Conservation (phyloP, 1,140 invertebrate genomes). For the Cheumatopsyche charites region DNA sequence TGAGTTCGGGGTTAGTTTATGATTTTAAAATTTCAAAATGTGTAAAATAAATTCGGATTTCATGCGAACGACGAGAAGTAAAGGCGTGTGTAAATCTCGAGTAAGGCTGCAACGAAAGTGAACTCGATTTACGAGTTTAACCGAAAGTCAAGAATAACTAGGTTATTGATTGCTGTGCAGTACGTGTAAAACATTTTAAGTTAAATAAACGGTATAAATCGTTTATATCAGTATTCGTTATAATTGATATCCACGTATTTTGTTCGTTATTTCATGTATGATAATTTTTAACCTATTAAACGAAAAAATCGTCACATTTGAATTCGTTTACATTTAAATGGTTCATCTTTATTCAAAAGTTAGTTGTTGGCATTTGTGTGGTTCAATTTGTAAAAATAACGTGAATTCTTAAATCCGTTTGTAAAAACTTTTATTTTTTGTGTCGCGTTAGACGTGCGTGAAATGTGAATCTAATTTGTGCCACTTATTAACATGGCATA, state of each 20-base stretch:
- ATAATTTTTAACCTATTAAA: no score
- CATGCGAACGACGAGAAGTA: no score
- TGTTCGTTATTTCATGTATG: no score
- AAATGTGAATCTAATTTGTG: no score
- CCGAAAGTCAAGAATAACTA: conserved; percentile 21
- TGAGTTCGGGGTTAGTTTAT: neutral
- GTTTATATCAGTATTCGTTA: no score
- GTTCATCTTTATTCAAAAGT: conserved; percentile 1
- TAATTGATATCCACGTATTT: conserved; percentile 1
- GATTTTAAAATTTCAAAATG: neutral
- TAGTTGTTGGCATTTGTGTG: conserved; percentile 1
- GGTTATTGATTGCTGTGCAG: neutral
- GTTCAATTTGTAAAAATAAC: neutral
- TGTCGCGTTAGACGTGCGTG: no score
- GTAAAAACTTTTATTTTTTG: no score
- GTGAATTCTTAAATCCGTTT: no score
- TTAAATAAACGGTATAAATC: neutral
- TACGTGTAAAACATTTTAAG: neutral
- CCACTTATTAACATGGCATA: no score
- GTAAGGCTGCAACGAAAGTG: conserved; percentile 4
- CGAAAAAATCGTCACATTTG: no score
- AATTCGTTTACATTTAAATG: conserved; percentile 4
- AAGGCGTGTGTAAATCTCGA: no score
- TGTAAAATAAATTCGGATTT: no score
- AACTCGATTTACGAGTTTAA: conserved; percentile 5